Conservation (phyloP, 2,888 invertebrate species). For the Thereva unica region DNA sequence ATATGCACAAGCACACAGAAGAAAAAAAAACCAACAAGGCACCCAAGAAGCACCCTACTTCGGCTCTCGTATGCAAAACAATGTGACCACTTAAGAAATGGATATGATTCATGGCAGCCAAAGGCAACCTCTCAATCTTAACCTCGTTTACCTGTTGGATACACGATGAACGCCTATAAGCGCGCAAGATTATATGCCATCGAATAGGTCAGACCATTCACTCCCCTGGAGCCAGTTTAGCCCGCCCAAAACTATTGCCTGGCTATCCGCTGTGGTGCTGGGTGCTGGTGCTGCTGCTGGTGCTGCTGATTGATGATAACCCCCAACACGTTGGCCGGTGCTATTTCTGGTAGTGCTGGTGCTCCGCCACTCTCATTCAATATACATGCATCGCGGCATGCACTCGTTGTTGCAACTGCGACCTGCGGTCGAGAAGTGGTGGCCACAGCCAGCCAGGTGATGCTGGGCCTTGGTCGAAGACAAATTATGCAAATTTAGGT, state of each 20-base stretch:
- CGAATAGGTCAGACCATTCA: conserved; percentile 34
- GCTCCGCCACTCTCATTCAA: too few relatives aligned
- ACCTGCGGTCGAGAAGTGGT: background rate
- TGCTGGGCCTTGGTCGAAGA: conserved; percentile 7
- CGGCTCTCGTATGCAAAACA: conserved; percentile 2
- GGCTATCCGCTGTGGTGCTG: conserved; percentile 2
- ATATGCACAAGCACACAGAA: background rate
- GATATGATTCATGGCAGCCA: conserved; percentile 25
- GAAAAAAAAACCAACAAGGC: conserved; percentile 2
- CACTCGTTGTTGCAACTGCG: too few relatives aligned
- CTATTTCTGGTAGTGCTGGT: background rate
- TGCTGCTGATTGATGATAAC: conserved; percentile 29
- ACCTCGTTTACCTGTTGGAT: conserved; percentile 33
- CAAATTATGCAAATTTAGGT: conserved; percentile 33
- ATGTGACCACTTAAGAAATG: conserved; percentile 8
- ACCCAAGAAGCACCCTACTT: conserved; percentile 2
- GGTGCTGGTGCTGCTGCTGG: too few relatives aligned
- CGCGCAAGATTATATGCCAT: conserved; percentile 7
- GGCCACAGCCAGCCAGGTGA: conserved; percentile 10
- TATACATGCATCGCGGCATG: too few relatives aligned
- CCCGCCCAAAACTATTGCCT: conserved; percentile 33
- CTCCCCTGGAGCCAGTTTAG: conserved; percentile 25
- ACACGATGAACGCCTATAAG: conserved; percentile 8
- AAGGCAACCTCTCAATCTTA: conserved; percentile 33
- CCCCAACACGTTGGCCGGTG: conserved; percentile 4